Conservation (phyloP, 2,113 vertebrate species). For the Psittacus erithacus region DNA sequence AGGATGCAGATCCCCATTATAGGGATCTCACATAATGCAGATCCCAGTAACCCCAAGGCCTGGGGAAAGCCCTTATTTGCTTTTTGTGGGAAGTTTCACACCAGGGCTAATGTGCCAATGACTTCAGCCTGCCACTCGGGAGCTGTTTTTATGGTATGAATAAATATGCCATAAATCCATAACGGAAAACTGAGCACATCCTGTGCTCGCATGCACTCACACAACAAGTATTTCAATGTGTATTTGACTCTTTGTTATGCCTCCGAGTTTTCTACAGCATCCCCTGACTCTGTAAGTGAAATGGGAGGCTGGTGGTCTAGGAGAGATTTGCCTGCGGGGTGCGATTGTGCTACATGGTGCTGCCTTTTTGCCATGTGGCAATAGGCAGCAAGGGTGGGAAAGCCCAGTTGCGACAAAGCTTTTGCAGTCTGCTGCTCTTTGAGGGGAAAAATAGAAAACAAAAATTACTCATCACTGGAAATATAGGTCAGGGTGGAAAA, state of each 20-base stretch:
- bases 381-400: neutral
- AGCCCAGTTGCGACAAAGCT: fast-evolving
- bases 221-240: neutral
- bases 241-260: neutral
- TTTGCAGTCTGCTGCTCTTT: neutral
- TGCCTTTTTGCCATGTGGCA: fast-evolving
- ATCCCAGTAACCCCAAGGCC: neutral
- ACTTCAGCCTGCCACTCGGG: neutral
- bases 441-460: neutral
- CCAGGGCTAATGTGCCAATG: neutral
- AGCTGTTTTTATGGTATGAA: neutral
- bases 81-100: neutral
- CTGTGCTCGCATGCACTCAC: fast-evolving
- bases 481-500: neutral
- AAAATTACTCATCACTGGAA: neutral
- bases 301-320: neutral
- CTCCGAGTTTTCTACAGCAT: neutral
- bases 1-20: neutral
- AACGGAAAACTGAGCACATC: fast-evolving
- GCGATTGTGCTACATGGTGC: fast-evolving
- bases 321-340: fast-evolving
- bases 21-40: too few species aligned
- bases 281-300: neutral
- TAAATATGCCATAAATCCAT: neutral
- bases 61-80: neutral